Evolutionary conservation across 2,888 invertebrate species (phyloP).

Genomic region (Agrochola lota): DNA sequence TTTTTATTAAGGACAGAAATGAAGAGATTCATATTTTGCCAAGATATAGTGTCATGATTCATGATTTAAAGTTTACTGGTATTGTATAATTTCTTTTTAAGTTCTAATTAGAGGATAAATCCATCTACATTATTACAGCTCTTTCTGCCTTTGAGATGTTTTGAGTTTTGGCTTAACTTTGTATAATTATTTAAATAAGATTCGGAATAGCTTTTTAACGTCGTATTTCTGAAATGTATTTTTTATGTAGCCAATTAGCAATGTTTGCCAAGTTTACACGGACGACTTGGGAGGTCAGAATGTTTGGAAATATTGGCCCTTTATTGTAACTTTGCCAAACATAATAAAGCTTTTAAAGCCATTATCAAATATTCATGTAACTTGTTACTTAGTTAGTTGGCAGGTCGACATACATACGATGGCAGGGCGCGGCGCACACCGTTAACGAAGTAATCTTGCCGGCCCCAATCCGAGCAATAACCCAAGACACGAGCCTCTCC

Average conservation of each 20-base stretch:
- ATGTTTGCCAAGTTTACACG: slow-evolving; percentile 5
- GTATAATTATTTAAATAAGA: not conserved
- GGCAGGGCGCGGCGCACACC: slow-evolving; percentile 67
- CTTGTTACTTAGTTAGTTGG: slow-evolving; percentile 48
- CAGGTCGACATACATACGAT: slow-evolving; percentile 50
- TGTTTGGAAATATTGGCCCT: slow-evolving; percentile 8
- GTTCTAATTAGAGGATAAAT: not conserved
- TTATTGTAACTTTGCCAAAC: slow-evolving; percentile 41
- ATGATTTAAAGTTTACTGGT: not conserved
- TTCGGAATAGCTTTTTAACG: not conserved
- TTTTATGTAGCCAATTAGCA: slow-evolving; percentile 3
- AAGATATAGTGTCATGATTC: not conserved
- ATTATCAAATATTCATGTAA: slow-evolving; percentile 53
- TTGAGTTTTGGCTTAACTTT: not conserved
- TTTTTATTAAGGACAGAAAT: not conserved
- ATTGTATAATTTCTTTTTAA: slow-evolving; percentile 5
- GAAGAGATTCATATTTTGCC: not conserved
- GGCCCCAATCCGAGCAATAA: slow-evolving; percentile 66
- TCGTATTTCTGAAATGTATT: not conserved
- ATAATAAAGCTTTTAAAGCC: slow-evolving; percentile 56
- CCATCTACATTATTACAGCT: not conserved
- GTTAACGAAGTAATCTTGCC: slow-evolving; percentile 70
- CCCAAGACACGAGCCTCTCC: slow-evolving; percentile 55
- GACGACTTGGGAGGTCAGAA: not conserved
- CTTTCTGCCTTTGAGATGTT: not conserved